Evolutionary conservation across 2,888 invertebrate species (phyloP).

Genomic region (Torymus aiolomorphi): DNA sequence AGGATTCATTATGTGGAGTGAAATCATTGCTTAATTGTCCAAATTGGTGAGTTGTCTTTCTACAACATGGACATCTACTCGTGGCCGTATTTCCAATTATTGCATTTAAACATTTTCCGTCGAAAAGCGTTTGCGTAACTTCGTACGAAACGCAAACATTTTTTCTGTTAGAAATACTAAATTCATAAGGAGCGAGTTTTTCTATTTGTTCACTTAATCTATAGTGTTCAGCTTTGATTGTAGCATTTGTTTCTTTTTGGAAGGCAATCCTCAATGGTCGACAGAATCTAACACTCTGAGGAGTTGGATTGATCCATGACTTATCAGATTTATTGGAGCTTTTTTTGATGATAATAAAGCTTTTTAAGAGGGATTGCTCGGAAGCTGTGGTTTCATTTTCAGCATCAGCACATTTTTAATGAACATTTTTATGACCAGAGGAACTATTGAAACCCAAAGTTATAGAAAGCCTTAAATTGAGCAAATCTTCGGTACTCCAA

Average conservation of each 20-base stretch:
- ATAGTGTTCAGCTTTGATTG: no score
- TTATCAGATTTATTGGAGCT: background rate
- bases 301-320: conserved; percentile 13
- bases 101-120: conserved; percentile 33
- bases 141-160: conserved; percentile 3
- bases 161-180: conserved; percentile 22
- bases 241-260: no score
- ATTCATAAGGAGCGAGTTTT: background rate
- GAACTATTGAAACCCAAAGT: conserved; percentile 36
- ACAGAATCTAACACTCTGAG: no score
- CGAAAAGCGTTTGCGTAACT: no score
- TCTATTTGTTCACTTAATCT: conserved; percentile 16
- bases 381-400: conserved; percentile 7
- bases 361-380: conserved; percentile 12
- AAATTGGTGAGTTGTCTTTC: background rate
- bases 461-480: no score
- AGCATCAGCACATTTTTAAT: conserved; percentile 26
- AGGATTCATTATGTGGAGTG: no score
- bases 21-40: conserved; percentile 1
- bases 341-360: background rate
- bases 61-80: conserved; percentile 9
- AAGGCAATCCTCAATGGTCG: conserved; percentile 3
- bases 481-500: no score
- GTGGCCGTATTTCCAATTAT: conserved; percentile 17
- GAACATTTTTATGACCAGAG: conserved; percentile 21